phyloP scores from a whole-genome alignment of 2,888 invertebrate species.

The Drosophila maculinotata region DNA sequence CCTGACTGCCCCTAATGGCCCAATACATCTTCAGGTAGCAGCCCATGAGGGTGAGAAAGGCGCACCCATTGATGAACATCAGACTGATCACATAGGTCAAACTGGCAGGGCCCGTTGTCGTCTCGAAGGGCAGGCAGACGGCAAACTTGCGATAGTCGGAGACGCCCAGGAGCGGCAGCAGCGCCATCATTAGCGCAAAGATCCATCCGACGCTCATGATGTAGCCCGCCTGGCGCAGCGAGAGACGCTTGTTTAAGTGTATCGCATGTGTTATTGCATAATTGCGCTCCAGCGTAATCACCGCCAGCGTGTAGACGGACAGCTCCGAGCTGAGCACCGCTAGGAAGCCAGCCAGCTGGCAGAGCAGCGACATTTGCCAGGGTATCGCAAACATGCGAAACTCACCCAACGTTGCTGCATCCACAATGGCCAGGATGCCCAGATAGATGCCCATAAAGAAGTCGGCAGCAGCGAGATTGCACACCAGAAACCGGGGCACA shows the following conservation, averaged over 20 bases:
- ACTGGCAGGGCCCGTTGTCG: slow-evolving; percentile 90
- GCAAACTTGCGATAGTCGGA: slow-evolving; percentile 98
- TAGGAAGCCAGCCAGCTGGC: slow-evolving; percentile 97
- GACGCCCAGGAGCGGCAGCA: slow-evolving; percentile 94
- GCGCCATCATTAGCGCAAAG: slow-evolving; percentile 94
- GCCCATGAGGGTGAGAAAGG: slow-evolving; percentile 97
- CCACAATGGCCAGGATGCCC: slow-evolving; percentile 97
- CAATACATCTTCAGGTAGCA: slow-evolving; percentile 99
- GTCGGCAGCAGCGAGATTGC: slow-evolving; percentile 98
- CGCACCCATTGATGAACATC: slow-evolving; percentile 96
- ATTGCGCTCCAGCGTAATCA: slow-evolving; percentile 97
- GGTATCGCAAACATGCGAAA: slow-evolving; percentile 98
- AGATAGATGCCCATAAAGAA: slow-evolving; percentile 98
- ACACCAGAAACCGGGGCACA: slow-evolving; percentile 97
- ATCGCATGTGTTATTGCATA: slow-evolving; percentile 99
- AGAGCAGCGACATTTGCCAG: slow-evolving; percentile 98
- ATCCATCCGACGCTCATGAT: slow-evolving; percentile 98
- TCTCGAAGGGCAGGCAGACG: slow-evolving; percentile 98
- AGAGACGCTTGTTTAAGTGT: slow-evolving; percentile 97
- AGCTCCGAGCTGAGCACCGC: slow-evolving; percentile 97
- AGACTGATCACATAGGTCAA: slow-evolving; percentile 95
- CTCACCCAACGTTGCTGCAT: slow-evolving; percentile 97
- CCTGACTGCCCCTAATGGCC: slow-evolving; percentile 97
- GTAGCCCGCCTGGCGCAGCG: slow-evolving; percentile 94
- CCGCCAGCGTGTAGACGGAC: slow-evolving; percentile 97